Evolutionary conservation across 2,113 vertebrate species (phyloP).

Genomic region (Salminus brasiliensis): DNA sequence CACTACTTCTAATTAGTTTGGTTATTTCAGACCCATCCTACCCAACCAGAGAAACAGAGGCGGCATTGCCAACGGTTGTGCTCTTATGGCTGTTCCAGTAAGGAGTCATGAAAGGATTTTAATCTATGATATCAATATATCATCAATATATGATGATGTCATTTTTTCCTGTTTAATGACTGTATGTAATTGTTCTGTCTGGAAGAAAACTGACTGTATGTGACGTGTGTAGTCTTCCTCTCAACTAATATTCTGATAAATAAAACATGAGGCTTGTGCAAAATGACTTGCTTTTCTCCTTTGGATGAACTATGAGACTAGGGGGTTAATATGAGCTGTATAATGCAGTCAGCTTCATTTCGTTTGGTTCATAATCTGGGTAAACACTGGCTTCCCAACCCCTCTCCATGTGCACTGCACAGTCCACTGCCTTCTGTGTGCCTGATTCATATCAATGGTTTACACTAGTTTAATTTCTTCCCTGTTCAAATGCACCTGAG

Average conservation of each 20-base stretch:
- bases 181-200: no score
- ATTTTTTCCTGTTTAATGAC: no score
- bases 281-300: neutral
- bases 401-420: neutral
- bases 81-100: no score
- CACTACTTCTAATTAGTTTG: no score
- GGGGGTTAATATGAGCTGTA: neutral
- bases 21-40: no score
- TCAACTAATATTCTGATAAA: neutral
- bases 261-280: neutral
- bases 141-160: no score
- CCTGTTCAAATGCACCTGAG: neutral
- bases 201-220: no score
- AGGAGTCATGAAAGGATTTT: no score
- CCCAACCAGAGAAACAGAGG: no score
- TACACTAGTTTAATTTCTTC: neutral
- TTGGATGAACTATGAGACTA: neutral
- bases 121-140: no score
- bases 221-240: no score
- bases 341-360: neutral
- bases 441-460: neutral
- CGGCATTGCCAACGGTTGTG: no score
- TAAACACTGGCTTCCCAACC: neutral
- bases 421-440: neutral
- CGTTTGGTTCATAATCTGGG: neutral